A percentile compares a stretch with the other conserved stretches of the same genome.
phyloP scores from a whole-genome alignment of 2,888 invertebrate species.

The Hydrotaea diabolus region DNA sequence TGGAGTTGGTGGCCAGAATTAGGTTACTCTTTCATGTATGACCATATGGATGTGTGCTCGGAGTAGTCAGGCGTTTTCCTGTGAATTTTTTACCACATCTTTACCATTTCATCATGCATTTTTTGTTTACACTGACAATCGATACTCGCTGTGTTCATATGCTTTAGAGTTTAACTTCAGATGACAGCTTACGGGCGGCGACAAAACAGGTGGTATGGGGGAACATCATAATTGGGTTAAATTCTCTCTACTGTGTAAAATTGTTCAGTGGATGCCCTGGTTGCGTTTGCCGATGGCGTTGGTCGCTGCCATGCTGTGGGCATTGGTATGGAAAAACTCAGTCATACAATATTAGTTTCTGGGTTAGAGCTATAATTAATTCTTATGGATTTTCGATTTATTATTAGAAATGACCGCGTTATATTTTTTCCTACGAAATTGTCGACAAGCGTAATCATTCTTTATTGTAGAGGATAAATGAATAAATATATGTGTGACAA shows the following conservation, averaged over 20 bases:
- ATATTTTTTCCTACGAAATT: no score
- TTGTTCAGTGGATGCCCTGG: slow-evolving; percentile 27
- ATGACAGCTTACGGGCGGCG: slow-evolving; percentile 10
- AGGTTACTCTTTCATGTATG: slow-evolving; percentile 27
- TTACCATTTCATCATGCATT: slow-evolving; percentile 11
- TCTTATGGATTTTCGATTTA: slow-evolving; percentile 61
- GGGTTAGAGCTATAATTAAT: slow-evolving; percentile 65
- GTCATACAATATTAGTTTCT: slow-evolving; percentile 57
- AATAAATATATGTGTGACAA: no score
- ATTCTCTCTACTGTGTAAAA: slow-evolving; percentile 46
- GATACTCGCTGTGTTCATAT: not conserved
- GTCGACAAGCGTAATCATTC: no score
- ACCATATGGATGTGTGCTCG: not conserved
- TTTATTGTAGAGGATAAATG: no score
- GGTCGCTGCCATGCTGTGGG: slow-evolving; percentile 19
- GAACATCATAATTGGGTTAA: slow-evolving; percentile 54
- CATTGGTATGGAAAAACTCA: slow-evolving; percentile 59
- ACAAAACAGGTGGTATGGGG: not conserved
- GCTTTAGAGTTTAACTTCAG: slow-evolving; percentile 28
- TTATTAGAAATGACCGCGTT: slow-evolving; percentile 58
- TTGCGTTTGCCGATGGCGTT: not conserved
- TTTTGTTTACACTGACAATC: not conserved
- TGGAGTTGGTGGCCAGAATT: slow-evolving; percentile 30
- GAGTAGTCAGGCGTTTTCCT: slow-evolving; percentile 16
- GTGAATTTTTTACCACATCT: slow-evolving; percentile 9